Conservation (phyloP, 2,888 invertebrate species). For the Epinotia brunnichana region DNA sequence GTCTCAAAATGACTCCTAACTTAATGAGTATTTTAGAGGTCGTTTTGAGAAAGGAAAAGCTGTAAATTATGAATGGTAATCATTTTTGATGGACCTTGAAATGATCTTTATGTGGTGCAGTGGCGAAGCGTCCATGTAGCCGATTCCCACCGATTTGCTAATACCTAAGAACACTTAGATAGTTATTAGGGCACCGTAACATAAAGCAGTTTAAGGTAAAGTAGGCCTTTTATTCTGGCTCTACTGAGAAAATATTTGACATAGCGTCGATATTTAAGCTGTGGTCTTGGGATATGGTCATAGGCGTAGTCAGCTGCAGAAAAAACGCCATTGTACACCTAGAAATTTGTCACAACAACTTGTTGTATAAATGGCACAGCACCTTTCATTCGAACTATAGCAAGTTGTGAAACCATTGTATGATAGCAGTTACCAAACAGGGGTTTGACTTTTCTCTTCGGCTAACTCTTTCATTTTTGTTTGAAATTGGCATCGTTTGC, state of each 20-base stretch:
- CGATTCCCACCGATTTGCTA: slow-evolving; percentile 24
- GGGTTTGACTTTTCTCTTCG: too few relatives aligned
- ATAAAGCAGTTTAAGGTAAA: slow-evolving; percentile 37
- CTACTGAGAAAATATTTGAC: slow-evolving; percentile 18
- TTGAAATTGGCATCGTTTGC: background rate
- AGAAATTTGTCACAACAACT: too few relatives aligned
- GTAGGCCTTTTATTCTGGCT: slow-evolving; percentile 44
- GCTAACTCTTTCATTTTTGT: background rate
- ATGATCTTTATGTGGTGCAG: slow-evolving; percentile 44
- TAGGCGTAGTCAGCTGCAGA: too few relatives aligned
- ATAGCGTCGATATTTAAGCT: slow-evolving; percentile 17
- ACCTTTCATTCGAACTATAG: too few relatives aligned
- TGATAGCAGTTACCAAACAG: too few relatives aligned
- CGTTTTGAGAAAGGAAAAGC: slow-evolving; percentile 9
- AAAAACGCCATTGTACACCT: too few relatives aligned
- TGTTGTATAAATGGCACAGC: too few relatives aligned
- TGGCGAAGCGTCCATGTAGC: slow-evolving; percentile 45
- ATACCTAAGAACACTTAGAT: background rate
- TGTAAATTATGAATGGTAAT: background rate
- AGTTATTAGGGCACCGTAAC: slow-evolving; percentile 21
- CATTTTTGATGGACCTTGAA: slow-evolving; percentile 16
- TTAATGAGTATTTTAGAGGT: background rate
- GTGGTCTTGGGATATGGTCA: slow-evolving; percentile 16
- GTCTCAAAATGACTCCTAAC: slow-evolving; percentile 3
- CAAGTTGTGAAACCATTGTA: too few relatives aligned